These are phyloP conservation scores for Rapana venosa DNA, from an alignment of 2,888 invertebrate species.

Conservation along the genomic window DNA sequence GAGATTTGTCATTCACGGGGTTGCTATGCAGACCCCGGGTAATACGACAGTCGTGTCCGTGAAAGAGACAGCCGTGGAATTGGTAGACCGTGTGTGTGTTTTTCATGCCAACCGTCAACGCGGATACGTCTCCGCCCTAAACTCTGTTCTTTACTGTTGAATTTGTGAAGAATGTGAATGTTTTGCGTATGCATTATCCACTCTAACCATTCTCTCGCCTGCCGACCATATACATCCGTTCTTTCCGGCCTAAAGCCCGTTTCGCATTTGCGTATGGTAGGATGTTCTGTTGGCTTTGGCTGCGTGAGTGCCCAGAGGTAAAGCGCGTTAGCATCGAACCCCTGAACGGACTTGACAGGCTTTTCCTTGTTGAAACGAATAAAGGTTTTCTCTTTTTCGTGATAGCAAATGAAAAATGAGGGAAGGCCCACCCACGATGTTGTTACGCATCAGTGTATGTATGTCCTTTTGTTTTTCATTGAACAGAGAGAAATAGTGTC, in stretches of 20 bases:
- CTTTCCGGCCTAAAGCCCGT: background rate
- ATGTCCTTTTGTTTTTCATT: background rate
- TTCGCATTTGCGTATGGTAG: background rate
- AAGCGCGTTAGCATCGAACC: background rate
- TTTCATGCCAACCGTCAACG: background rate
- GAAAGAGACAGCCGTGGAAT: constrained; percentile 31
- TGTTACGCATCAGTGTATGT: background rate
- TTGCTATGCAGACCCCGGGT: background rate
- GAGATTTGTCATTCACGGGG: constrained; percentile 10
- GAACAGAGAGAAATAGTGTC: background rate
- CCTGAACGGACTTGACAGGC: background rate
- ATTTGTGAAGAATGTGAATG: constrained; percentile 19
- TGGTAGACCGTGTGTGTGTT: background rate
- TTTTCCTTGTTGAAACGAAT: background rate
- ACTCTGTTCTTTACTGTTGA: background rate
- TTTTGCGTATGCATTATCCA: background rate
- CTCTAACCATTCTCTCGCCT: constrained; percentile 14
- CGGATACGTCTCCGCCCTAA: background rate
- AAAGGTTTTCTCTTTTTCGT: background rate
- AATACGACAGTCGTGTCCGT: constrained; percentile 14
- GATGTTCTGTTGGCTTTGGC: constrained; percentile 6
- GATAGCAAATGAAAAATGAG: background rate
- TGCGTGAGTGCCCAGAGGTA: background rate
- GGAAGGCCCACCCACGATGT: background rate
- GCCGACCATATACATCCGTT: background rate